phyloP scores from a whole-genome alignment of 2,113 vertebrate genomes.

The Leptobrachium ailaonicum region DNA sequence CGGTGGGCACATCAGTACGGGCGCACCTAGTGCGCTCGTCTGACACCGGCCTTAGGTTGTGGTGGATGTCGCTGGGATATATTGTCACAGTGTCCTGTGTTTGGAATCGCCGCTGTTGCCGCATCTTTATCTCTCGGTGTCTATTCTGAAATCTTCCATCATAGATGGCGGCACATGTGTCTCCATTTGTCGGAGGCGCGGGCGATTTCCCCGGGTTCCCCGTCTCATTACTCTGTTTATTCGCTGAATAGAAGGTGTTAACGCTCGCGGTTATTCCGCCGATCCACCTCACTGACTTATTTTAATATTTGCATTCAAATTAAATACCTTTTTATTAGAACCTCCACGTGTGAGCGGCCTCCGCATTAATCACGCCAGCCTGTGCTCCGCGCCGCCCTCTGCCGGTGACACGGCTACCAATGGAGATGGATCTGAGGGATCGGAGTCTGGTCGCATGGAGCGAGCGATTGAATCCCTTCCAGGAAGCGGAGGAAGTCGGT shows the following conservation, averaged over 20 bases:
- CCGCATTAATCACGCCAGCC: conserved; percentile 65
- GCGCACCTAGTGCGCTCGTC: too few species aligned
- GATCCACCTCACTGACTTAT: conserved; percentile 65
- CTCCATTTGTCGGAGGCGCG: conserved; percentile 50
- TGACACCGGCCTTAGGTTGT: too few species aligned
- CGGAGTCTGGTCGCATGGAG: too few species aligned
- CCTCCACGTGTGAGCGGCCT: conserved; percentile 66
- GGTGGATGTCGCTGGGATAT: too few species aligned
- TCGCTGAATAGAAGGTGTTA: conserved; percentile 73
- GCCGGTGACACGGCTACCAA: conserved; percentile 20
- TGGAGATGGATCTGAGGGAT: conserved; percentile 25
- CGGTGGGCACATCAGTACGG: too few species aligned
- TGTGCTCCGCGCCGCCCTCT: conserved; percentile 14
- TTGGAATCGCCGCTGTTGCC: too few species aligned
- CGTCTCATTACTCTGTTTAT: conserved; percentile 76
- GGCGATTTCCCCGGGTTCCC: conserved; percentile 62
- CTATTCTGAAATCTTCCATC: too few species aligned
- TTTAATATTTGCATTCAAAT: conserved; percentile 66
- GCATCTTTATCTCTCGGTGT: too few species aligned
- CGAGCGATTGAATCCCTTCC: too few species aligned
- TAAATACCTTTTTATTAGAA: conserved; percentile 70
- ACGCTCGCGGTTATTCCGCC: conserved; percentile 69
- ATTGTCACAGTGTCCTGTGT: too few species aligned
- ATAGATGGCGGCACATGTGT: too few species aligned
- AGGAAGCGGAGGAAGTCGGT: too few species aligned